A percentile compares a stretch with the other conserved stretches of the same genome.
These are phyloP conservation scores for Agrypnia vestita DNA, from an alignment of 1,140 invertebrate genomes.

Conservation along the genomic window DNA sequence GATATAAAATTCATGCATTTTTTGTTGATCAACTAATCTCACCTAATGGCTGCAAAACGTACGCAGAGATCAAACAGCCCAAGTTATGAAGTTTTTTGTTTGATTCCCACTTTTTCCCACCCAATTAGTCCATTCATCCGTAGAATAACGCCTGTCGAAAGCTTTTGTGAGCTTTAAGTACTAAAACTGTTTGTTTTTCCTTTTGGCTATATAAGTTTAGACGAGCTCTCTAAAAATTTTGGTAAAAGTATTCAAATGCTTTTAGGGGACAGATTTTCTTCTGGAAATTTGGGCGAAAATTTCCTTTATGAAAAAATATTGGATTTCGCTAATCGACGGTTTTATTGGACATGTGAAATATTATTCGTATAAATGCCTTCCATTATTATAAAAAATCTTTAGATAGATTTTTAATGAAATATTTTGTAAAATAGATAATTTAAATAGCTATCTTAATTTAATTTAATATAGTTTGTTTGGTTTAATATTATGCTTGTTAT, in stretches of 20 bases:
- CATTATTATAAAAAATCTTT: background rate
- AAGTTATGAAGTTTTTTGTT: background rate
- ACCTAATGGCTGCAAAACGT: background rate
- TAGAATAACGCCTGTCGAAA: constrained; percentile 27
- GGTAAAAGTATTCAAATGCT: background rate
- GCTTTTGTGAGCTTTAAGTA: constrained; percentile 25
- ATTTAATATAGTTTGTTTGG: no score
- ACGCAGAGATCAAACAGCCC: background rate
- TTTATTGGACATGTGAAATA: background rate
- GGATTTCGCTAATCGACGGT: background rate
- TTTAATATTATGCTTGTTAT: no score
- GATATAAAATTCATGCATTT: no score
- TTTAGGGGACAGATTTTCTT: background rate
- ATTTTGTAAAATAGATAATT: no score
- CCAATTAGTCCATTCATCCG: background rate
- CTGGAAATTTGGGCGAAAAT: background rate
- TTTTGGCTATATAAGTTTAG: constrained; percentile 11
- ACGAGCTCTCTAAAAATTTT: constrained; percentile 2
- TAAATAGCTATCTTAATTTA: no score
- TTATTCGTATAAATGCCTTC: background rate
- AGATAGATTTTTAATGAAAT: no score
- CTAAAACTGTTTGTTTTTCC: constrained; percentile 24
- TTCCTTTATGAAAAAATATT: background rate
- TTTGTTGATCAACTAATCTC: no score
- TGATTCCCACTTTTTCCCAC: background rate